Conservation (phyloP, 2,888 invertebrate genomes). For the Neocrepidodera transversa region DNA sequence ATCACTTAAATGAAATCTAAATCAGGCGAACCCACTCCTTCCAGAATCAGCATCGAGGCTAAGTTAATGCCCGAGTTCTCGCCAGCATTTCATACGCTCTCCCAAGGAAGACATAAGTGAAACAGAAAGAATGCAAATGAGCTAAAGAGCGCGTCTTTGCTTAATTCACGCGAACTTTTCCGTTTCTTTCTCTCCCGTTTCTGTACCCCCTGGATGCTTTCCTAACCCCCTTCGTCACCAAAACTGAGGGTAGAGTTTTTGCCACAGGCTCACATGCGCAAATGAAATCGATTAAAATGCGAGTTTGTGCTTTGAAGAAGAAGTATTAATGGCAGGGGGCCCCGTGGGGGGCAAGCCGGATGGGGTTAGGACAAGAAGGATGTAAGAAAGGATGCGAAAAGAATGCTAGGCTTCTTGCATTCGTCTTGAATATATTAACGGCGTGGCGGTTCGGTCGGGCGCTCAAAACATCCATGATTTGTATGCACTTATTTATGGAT, state of each 20-base stretch:
- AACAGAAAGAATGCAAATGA: slow-evolving; percentile 59
- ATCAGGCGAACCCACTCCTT: slow-evolving; percentile 3
- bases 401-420: slow-evolving; percentile 14
- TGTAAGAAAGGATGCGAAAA: slow-evolving; percentile 18
- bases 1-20: slow-evolving; percentile 6
- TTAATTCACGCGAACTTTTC: slow-evolving; percentile 62
- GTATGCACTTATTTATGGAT: not conserved
- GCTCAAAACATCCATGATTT: not conserved
- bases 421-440: slow-evolving; percentile 16
- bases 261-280: slow-evolving; percentile 70
- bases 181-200: slow-evolving; percentile 58
- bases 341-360: slow-evolving; percentile 47
- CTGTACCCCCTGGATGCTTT: slow-evolving; percentile 36
- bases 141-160: slow-evolving; percentile 61
- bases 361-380: slow-evolving; percentile 36
- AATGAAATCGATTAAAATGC: slow-evolving; percentile 75
- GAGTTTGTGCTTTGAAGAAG: slow-evolving; percentile 68
- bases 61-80: slow-evolving; percentile 2
- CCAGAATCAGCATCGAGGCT: slow-evolving; percentile 4
- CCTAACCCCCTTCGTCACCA: slow-evolving; percentile 53
- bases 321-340: slow-evolving; percentile 61
- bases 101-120: slow-evolving; percentile 47
- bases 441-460: not conserved
- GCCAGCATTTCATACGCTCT: slow-evolving; percentile 27
- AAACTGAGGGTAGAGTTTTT: slow-evolving; percentile 60